These are phyloP conservation scores for Eidolon helvum DNA, from an alignment of 2,113 vertebrate species.

Conservation along the genomic window DNA sequence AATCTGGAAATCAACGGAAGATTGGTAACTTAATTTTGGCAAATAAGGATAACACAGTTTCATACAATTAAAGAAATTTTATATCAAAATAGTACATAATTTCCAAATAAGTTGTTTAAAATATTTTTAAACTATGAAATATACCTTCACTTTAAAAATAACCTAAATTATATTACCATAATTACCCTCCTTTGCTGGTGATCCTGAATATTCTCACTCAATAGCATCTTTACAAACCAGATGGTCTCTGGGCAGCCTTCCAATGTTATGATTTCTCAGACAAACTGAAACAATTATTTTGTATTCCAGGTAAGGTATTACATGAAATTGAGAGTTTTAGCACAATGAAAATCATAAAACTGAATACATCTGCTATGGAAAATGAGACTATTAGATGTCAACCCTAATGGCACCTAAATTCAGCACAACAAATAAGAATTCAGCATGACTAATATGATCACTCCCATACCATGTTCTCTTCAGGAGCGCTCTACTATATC, in stretches of 20 bases:
- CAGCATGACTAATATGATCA: not conserved
- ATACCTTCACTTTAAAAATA: not conserved
- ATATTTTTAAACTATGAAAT: not conserved
- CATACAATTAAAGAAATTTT: not conserved
- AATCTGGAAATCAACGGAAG: not conserved
- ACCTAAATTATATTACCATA: not conserved
- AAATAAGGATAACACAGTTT: not conserved
- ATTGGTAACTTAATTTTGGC: not conserved
- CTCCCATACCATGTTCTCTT: not conserved
- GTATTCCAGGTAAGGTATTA: constrained; percentile 42
- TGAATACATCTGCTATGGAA: constrained; percentile 49
- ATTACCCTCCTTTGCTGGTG: not conserved
- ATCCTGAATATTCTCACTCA: not conserved
- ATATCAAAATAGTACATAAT: not conserved
- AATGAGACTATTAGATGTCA: not conserved
- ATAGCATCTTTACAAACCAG: constrained; percentile 31
- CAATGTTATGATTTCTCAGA: constrained; percentile 53
- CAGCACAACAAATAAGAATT: not conserved
- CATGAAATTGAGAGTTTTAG: constrained; percentile 42
- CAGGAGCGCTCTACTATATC: not conserved
- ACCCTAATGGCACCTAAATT: constrained; percentile 27
- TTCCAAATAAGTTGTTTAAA: not conserved
- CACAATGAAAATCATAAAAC: constrained; percentile 43
- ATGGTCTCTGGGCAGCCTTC: constrained; percentile 45
- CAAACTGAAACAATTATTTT: constrained; percentile 60